phyloP scores from a whole-genome alignment of 2,113 vertebrate genomes.

The Podarcis muralis region DNA sequence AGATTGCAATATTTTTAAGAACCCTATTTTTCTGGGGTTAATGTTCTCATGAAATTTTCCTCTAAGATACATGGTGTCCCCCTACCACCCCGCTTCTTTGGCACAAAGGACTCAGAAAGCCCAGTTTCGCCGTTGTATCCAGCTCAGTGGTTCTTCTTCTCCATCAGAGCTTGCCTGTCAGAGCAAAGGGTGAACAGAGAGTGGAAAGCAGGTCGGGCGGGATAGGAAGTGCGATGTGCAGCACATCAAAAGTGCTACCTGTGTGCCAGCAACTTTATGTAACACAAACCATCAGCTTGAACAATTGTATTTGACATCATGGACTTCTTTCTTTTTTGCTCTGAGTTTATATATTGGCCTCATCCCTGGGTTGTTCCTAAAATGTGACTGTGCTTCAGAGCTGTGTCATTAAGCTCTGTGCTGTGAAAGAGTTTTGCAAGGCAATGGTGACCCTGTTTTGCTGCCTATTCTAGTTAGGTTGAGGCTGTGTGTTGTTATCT shows the following conservation, averaged over 20 bases:
- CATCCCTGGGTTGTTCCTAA: background rate
- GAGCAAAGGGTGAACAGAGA: background rate
- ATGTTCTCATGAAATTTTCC: rapidly evolving
- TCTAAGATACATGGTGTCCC: background rate
- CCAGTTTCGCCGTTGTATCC: rapidly evolving
- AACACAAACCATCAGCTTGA: background rate
- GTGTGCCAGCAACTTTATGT: background rate
- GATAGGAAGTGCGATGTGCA: too few species aligned
- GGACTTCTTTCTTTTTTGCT: background rate
- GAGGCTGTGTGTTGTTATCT: background rate
- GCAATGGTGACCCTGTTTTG: background rate
- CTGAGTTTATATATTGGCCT: background rate
- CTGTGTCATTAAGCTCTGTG: background rate
- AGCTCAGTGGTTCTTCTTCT: background rate
- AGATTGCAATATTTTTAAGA: background rate
- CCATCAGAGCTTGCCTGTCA: background rate
- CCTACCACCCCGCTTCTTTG: background rate
- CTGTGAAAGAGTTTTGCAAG: background rate
- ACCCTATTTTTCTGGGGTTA: slow-evolving; percentile 17
- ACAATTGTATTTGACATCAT: background rate
- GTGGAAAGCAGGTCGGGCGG: background rate
- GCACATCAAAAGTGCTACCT: background rate
- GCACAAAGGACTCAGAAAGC: background rate
- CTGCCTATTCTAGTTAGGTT: background rate
- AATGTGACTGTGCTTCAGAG: background rate